phyloP scores from a whole-genome alignment of 2,797 vertebrate species.

The Garrulus glandarius region DNA sequence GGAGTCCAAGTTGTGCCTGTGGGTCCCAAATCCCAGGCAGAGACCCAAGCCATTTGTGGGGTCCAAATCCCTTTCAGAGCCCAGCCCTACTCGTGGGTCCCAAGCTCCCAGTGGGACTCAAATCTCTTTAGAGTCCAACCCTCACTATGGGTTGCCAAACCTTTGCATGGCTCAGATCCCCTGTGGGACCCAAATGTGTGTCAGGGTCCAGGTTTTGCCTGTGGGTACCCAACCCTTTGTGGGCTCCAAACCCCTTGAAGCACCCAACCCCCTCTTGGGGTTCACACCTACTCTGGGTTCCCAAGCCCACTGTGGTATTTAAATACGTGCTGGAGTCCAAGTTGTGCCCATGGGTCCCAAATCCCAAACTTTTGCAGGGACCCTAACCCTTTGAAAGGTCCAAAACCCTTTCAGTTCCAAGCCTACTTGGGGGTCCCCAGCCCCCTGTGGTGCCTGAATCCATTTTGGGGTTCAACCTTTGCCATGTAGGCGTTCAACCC shows the following conservation, averaged over 20 bases:
- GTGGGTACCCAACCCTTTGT: background rate
- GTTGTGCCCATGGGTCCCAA: background rate
- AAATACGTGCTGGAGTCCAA: background rate
- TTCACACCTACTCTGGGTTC: background rate
- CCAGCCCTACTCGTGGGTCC: background rate
- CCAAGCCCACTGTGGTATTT: background rate
- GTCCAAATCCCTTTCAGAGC: background rate
- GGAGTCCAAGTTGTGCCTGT: background rate
- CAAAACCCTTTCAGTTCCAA: background rate
- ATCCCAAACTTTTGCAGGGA: background rate
- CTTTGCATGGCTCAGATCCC: background rate
- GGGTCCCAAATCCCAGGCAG: background rate
- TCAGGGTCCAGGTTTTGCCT: background rate
- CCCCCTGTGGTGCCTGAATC: background rate
- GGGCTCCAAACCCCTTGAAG: background rate
- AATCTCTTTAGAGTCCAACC: background rate
- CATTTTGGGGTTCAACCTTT: background rate
- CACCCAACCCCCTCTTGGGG: background rate
- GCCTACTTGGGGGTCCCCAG: background rate
- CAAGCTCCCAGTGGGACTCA: rapidly evolving
- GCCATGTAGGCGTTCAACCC: background rate
- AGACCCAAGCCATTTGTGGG: background rate
- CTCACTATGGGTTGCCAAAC: background rate
- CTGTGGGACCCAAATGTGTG: background rate
- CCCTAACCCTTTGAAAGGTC: background rate